Evolutionary conservation across 2,797 vertebrate species (phyloP), one percentile per base, ranked within the genome.

Genomic region (Gymnodraco acuticeps): DNA sequence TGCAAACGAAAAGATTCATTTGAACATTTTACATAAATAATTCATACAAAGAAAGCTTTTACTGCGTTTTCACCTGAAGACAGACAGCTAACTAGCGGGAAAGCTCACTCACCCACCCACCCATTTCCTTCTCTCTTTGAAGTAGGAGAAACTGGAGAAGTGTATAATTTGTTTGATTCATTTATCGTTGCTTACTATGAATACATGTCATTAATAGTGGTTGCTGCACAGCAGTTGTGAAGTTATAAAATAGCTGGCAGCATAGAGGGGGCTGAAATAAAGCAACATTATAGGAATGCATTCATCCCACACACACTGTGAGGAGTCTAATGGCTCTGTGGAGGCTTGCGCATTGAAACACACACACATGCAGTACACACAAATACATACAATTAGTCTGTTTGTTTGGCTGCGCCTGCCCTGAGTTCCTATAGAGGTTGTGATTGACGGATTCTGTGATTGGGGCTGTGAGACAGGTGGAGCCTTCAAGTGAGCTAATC

Each of bases 1-100:
- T 68, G 65, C 73, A 91, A 92, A 88, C 33, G 41, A 64, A 64
- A 68, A 85, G 75, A 90, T 91, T 91, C 81, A 90, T 90, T 91
- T 86, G 80, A 92, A 91, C 91, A 82, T 88, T 89, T 84, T 76
- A 76, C 88, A 92, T 92, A 83, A 93, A 94, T 94, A 90, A 94
- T 94, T 93, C 85, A 94, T 87, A 78, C 73, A 68, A 75, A 83
- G 45, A 55, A 70, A 81, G 87, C 88, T 88, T 91, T 90, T 84
- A 83, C 78, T 81, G 73, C 80, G 85, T 91, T 89, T 92, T 87
- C 79, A 92, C 88, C 89, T 92, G 86, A 79, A 92, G 90, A 93
- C 78, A 85, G 84, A 81, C 83, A 88, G 71, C 67, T 86, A 88
- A 78, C 77, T 70, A 84, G 78, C 12, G 41, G 73, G 82, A 62